Percentiles rank a stretch among this genome's conserved stretches.
Conservation (phyloP, 2,888 invertebrate genomes). For the Subacronicta megacephala region DNA sequence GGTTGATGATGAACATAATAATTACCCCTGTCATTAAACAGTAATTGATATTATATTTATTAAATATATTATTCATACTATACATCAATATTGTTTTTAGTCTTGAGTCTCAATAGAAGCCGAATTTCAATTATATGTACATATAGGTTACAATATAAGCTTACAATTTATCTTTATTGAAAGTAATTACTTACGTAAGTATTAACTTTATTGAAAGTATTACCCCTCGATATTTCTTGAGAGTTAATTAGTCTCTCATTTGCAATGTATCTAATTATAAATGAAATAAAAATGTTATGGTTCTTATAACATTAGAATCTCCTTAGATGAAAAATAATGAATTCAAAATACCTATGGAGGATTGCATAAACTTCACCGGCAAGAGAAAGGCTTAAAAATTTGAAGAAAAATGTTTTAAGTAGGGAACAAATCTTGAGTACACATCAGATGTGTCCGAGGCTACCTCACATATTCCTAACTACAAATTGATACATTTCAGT, state of each 20-base stretch:
- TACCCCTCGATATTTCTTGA: conserved; percentile 14
- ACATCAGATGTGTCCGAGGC: conserved; percentile 14
- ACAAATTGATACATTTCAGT: conserved; percentile 30
- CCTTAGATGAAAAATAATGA: no score
- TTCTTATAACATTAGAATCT: conserved; percentile 7
- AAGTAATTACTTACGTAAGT: no score
- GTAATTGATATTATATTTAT: conserved; percentile 48
- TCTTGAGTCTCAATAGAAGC: conserved; percentile 6
- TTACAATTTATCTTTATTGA: no score
- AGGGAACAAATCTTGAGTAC: conserved; percentile 4
- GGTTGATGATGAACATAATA: no score
- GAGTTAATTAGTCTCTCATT: conserved; percentile 18
- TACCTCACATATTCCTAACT: conserved; percentile 20
- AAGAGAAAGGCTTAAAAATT: no score
- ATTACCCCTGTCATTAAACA: no score
- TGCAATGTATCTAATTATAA: conserved; percentile 14
- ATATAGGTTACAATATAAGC: background rate
- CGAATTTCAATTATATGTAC: background rate
- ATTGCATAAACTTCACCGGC: no score
- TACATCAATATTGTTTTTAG: conserved; percentile 20
- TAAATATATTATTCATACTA: conserved; percentile 36
- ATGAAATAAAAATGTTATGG: conserved; percentile 35
- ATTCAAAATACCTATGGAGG: no score
- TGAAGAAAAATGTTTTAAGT: no score
- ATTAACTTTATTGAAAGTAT: background rate